Conservation (phyloP, 2,797 vertebrate species). For the Pteronotus mesoamericanus region DNA sequence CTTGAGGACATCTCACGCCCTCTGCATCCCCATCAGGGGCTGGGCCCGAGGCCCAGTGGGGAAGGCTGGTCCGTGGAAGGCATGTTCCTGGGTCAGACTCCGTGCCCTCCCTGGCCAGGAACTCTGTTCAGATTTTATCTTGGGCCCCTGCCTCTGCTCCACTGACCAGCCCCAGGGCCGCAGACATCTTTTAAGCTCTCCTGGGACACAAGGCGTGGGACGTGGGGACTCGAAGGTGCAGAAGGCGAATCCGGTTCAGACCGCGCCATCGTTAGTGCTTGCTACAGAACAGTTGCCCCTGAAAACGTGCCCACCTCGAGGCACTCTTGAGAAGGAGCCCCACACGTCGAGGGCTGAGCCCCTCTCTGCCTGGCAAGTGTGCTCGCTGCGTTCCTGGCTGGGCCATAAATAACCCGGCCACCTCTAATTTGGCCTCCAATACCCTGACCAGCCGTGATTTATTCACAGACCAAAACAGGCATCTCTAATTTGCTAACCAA, state of each 20-base stretch:
- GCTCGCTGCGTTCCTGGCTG: constrained; percentile 70
- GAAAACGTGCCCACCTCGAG: constrained; percentile 32
- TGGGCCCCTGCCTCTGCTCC: background rate
- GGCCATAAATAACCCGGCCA: constrained; percentile 81
- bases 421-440: constrained; percentile 84
- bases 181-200: background rate
- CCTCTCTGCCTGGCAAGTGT: constrained; percentile 59
- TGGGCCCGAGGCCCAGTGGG: background rate
- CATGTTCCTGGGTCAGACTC: background rate
- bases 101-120: background rate
- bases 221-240: background rate
- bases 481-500: constrained; percentile 85
- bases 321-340: background rate
- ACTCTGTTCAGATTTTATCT: background rate
- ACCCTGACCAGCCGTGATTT: constrained; percentile 81
- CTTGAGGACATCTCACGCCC: background rate
- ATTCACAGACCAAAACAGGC: constrained; percentile 82
- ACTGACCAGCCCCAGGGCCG: background rate
- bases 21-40: background rate
- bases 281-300: background rate
- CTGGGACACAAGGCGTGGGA: background rate
- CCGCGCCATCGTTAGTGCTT: background rate
- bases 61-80: background rate
- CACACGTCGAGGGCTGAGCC: constrained; percentile 45
- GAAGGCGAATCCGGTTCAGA: background rate